phyloP scores from a whole-genome alignment of 2,888 invertebrate species.

The Cheilosia urbana region DNA sequence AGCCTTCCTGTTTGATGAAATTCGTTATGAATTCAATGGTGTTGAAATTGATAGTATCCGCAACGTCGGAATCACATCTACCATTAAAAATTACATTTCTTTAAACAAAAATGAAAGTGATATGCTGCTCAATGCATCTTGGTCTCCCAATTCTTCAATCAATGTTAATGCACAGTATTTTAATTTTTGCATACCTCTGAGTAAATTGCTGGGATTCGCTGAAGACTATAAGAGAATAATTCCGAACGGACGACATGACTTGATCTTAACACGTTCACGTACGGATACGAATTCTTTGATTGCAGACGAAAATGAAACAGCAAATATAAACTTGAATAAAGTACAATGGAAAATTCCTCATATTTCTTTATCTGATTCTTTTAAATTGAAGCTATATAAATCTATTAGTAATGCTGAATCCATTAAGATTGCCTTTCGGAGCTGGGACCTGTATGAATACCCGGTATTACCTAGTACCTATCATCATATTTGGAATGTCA shows the following conservation, averaged over 20 bases:
- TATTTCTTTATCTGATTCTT: conserved; percentile 10
- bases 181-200: conserved; percentile 78
- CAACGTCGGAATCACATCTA: conserved; percentile 72
- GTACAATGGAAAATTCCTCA: conserved; percentile 58
- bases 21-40: conserved; percentile 79
- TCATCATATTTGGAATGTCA: conserved; percentile 79
- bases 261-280: conserved; percentile 77
- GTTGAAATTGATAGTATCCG: conserved; percentile 77
- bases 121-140: conserved; percentile 77
- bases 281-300: neutral
- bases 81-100: conserved; percentile 80
- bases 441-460: conserved; percentile 64
- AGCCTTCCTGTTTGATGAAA: conserved; percentile 29
- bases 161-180: conserved; percentile 75
- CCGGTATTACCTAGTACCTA: conserved; percentile 77
- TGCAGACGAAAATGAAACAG: neutral
- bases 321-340: conserved; percentile 16
- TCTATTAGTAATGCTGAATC: conserved; percentile 35
- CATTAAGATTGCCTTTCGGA: conserved; percentile 48
- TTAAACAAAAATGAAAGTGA: conserved; percentile 76
- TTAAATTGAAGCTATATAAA: conserved; percentile 53
- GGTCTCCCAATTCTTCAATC: conserved; percentile 61
- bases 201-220: conserved; percentile 78
- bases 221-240: conserved; percentile 81
- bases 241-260: conserved; percentile 80